Conservation (phyloP, 2,113 vertebrate genomes). For the Ophiodon elongatus region DNA sequence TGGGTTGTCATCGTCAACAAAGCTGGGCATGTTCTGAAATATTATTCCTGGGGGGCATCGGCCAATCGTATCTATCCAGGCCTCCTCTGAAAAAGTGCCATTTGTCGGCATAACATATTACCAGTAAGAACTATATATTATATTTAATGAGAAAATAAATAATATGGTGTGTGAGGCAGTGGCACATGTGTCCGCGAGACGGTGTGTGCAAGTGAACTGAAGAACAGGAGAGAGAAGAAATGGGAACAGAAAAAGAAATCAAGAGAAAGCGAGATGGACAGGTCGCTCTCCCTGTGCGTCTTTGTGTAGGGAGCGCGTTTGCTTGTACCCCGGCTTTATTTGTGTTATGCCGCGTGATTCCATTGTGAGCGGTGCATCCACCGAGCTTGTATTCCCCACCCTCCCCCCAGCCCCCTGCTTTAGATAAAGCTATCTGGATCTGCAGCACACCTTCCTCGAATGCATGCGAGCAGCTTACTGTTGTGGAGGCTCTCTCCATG, state of each 20-base stretch:
- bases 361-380: slow-evolving; percentile 72
- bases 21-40: not conserved
- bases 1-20: not conserved
- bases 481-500: slow-evolving; percentile 52
- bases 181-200: slow-evolving; percentile 13
- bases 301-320: slow-evolving; percentile 56
- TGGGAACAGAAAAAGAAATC: slow-evolving; percentile 53
- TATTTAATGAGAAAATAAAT: slow-evolving; percentile 21
- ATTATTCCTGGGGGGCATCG: not conserved
- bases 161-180: slow-evolving; percentile 6
- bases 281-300: slow-evolving; percentile 41
- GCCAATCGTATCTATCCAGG: not conserved
- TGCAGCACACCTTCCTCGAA: slow-evolving; percentile 63
- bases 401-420: slow-evolving; percentile 53
- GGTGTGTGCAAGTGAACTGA: slow-evolving; percentile 20
- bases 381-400: slow-evolving; percentile 68
- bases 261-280: slow-evolving; percentile 58
- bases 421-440: slow-evolving; percentile 77
- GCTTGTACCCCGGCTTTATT: slow-evolving; percentile 75
- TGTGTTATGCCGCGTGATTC: slow-evolving; percentile 77
- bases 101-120: not conserved
- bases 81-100: not conserved
- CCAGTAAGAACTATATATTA: not conserved
- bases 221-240: slow-evolving; percentile 47
- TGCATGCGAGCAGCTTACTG: slow-evolving; percentile 67